phyloP scores from a whole-genome alignment of 2,888 invertebrate species.

The Cheilosia scutellata region DNA sequence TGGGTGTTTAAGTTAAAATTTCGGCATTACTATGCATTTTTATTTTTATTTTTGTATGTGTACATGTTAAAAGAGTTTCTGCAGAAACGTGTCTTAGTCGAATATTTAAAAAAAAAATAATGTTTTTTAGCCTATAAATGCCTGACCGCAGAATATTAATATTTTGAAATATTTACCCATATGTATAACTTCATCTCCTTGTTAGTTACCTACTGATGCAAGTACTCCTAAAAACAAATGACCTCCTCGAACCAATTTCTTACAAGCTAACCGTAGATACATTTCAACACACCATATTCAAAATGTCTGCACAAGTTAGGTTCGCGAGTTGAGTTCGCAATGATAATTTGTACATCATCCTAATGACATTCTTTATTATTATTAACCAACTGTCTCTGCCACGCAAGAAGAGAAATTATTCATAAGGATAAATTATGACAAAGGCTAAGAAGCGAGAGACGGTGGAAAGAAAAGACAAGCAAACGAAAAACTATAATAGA shows the following conservation, averaged over 20 bases:
- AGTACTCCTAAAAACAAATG: not conserved
- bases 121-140: too few relatives aligned
- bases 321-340: not conserved
- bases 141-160: too few relatives aligned
- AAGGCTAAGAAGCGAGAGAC: not conserved
- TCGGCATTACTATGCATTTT: too few relatives aligned
- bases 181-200: too few relatives aligned
- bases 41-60: too few relatives aligned
- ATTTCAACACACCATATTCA: not conserved
- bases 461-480: not conserved
- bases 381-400: not conserved
- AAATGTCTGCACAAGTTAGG: not conserved
- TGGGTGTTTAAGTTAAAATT: too few relatives aligned
- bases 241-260: not conserved
- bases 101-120: too few relatives aligned
- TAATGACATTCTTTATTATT: not conserved
- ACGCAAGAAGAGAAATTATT: conserved; percentile 7
- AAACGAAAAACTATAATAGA: not conserved
- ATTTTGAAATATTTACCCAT: too few relatives aligned
- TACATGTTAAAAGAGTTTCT: too few relatives aligned
- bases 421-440: conserved; percentile 1
- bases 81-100: too few relatives aligned
- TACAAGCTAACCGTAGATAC: not conserved
- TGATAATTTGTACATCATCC: not conserved
- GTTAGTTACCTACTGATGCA: too few relatives aligned